Conservation (phyloP, 2,113 vertebrate genomes). For the Cebus imitator region DNA sequence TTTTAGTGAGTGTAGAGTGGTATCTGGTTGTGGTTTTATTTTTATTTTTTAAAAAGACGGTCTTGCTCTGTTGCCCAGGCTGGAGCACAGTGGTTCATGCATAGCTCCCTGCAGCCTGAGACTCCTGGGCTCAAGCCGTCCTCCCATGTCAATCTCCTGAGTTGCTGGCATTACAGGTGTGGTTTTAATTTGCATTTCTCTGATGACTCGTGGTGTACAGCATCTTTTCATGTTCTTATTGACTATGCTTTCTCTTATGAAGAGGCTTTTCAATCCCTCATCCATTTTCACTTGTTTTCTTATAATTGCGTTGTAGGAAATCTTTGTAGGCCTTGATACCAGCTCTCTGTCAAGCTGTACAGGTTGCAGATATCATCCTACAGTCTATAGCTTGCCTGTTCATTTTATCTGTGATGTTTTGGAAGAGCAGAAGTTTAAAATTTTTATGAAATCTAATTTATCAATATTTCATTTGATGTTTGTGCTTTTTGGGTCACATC, state of each 20-base stretch:
- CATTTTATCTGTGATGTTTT: background rate
- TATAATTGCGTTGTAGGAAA: background rate
- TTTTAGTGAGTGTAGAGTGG: background rate
- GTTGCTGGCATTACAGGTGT: too few species aligned
- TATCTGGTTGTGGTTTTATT: background rate
- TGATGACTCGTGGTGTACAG: too few species aligned
- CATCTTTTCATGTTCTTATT: background rate
- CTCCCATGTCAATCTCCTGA: too few species aligned
- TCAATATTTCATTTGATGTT: too few species aligned
- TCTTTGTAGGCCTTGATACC: background rate
- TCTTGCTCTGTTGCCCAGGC: too few species aligned
- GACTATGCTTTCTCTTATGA: background rate
- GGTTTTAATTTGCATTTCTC: background rate
- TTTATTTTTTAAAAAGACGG: too few species aligned
- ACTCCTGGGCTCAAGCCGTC: too few species aligned
- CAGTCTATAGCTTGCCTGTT: background rate
- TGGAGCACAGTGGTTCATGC: too few species aligned
- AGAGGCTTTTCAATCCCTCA: background rate
- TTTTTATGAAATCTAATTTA: background rate
- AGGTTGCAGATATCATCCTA: background rate
- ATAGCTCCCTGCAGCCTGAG: too few species aligned
- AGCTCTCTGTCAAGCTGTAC: background rate
- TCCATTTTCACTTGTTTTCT: background rate
- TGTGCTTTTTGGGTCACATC: too few species aligned
- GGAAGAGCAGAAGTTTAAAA: background rate